Evolutionary conservation across 2,888 invertebrate species (phyloP).

Genomic region (Campoplex nolae): DNA sequence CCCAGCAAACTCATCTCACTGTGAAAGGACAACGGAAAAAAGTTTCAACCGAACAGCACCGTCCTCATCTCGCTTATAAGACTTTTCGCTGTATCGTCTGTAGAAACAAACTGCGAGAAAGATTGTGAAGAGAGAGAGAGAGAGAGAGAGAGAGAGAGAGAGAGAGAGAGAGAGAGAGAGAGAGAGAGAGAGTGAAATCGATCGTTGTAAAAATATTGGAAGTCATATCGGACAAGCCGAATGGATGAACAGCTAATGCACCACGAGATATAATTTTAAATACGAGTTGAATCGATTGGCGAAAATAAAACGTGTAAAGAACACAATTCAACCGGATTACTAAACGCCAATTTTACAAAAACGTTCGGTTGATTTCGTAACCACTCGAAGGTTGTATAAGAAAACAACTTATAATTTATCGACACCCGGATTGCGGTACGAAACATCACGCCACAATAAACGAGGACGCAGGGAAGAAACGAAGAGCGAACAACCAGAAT

Average conservation of each 20-base stretch:
- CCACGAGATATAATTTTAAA: conserved; percentile 32
- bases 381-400: neutral
- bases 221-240: conserved; percentile 3
- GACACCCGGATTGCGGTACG: neutral
- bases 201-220: conserved; percentile 15
- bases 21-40: conserved; percentile 36
- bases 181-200: conserved; percentile 25
- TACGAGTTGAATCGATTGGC: conserved; percentile 48
- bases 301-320: neutral
- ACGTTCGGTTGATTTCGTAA: neutral
- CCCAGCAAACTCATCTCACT: conserved; percentile 15
- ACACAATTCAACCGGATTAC: conserved; percentile 17
- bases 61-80: conserved; percentile 15
- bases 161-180: conserved; percentile 5
- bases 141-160: conserved; percentile 47
- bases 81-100: neutral
- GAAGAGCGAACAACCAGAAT: conserved; percentile 25
- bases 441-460: conserved; percentile 12
- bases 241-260: conserved; percentile 8
- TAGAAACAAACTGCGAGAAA: neutral
- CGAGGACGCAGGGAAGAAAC: neutral
- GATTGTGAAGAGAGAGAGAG: conserved; percentile 30
- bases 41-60: conserved; percentile 4
- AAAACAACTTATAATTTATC: neutral
- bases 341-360: neutral